Percentiles rank a stretch among this genome's conserved stretches.
phyloP scores from a whole-genome alignment of 2,113 vertebrate genomes.

The Odontesthes bonariensis region DNA sequence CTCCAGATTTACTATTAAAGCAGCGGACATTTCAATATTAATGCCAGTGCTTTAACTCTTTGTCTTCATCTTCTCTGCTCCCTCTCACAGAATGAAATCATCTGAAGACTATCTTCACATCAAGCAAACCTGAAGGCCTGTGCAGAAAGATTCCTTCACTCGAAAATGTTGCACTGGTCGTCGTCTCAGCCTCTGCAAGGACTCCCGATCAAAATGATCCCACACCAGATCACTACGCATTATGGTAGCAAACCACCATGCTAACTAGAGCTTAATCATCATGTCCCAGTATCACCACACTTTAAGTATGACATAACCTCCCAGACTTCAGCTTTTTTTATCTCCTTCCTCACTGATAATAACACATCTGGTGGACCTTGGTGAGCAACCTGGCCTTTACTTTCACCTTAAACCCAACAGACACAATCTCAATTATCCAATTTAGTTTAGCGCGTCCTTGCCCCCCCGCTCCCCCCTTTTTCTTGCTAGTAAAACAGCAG shows the following conservation, averaged over 20 bases:
- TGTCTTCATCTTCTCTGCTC: conserved; percentile 17
- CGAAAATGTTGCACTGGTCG: background rate
- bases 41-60: too few species aligned
- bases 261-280: conserved; percentile 4
- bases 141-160: background rate
- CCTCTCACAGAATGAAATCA: conserved; percentile 8
- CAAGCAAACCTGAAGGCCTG: conserved; percentile 1
- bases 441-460: background rate
- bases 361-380: conserved; percentile 17
- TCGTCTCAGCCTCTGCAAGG: conserved; percentile 10
- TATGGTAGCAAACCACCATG: background rate
- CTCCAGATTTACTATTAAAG: too few species aligned
- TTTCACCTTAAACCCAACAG: background rate
- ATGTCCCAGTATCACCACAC: background rate
- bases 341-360: background rate
- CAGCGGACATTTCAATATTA: too few species aligned
- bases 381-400: background rate
- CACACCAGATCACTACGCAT: background rate
- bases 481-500: background rate
- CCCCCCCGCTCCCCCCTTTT: background rate
- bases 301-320: conserved; percentile 6
- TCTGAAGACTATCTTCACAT: conserved; percentile 27
- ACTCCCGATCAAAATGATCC: background rate
- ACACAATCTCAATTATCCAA: background rate
- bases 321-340: conserved; percentile 1